phyloP scores from a whole-genome alignment of 2,113 vertebrate genomes.

The Cyrtonyx montezumae region DNA sequence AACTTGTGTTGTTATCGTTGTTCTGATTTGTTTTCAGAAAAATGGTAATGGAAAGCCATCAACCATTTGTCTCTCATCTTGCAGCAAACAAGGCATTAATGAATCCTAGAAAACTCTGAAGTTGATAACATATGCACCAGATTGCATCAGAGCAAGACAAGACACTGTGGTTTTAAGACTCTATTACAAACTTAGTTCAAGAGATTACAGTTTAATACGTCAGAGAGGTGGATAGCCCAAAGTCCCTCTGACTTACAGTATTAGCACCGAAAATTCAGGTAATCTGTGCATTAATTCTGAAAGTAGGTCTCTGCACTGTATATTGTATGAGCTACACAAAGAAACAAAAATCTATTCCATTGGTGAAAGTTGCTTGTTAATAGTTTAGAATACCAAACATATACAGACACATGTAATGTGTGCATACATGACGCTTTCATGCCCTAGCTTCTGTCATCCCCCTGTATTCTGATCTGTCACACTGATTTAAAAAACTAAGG shows the following conservation, averaged over 20 bases:
- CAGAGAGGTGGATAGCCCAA: not conserved
- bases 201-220: not conserved
- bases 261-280: not conserved
- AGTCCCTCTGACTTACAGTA: not conserved
- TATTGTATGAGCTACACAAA: not conserved
- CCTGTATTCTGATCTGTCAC: not conserved
- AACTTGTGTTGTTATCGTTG: not conserved
- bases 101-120: not conserved
- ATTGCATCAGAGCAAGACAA: not conserved
- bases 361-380: rapidly evolving
- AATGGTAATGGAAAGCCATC: not conserved
- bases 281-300: not conserved
- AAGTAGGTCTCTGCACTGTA: not conserved
- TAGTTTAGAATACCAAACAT: not conserved
- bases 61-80: not conserved
- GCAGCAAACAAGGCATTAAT: not conserved
- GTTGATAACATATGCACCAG: rapidly evolving
- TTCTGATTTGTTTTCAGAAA: not conserved
- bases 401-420: no score
- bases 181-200: not conserved
- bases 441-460: not conserved
- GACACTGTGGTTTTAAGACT: not conserved
- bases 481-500: not conserved
- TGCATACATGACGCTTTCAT: not conserved
- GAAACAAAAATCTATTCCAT: not conserved